Conservation (phyloP, 2,797 vertebrate species). For the Sebastiscus tertius region DNA sequence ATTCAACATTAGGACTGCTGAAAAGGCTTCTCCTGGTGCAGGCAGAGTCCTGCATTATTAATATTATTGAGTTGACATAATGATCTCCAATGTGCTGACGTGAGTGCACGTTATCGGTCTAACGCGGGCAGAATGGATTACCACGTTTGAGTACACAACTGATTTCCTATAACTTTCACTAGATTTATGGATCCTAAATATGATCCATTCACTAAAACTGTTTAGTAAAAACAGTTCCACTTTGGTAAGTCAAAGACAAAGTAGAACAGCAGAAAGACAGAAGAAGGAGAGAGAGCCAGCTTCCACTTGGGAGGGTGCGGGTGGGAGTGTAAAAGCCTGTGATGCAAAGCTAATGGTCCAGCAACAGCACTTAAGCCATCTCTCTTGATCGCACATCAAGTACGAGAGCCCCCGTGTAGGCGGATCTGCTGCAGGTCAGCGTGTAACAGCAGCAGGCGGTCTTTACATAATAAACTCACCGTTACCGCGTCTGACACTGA, state of each 20-base stretch:
- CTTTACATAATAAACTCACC: neutral
- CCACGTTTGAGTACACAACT: neutral
- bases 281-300: neutral
- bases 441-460: neutral
- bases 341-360: slow-evolving; percentile 35
- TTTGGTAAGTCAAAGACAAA: neutral
- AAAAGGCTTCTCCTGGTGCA: neutral
- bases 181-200: neutral
- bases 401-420: neutral
- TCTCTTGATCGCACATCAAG: slow-evolving; percentile 5
- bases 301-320: neutral
- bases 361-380: slow-evolving; percentile 37
- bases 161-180: neutral
- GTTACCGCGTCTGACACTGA: neutral
- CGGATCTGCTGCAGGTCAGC: neutral
- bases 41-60: slow-evolving; percentile 11
- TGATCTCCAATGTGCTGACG: slow-evolving; percentile 7
- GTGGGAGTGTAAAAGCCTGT: slow-evolving; percentile 37
- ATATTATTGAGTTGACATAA: slow-evolving; percentile 6
- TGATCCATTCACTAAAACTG: neutral
- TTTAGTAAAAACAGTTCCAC: neutral
- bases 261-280: neutral
- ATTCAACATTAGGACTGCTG: neutral
- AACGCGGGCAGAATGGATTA: neutral
- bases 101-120: neutral